These are phyloP conservation scores for Chloroceryle inda DNA, from an alignment of 2,797 vertebrate species.

Conservation along the genomic window DNA sequence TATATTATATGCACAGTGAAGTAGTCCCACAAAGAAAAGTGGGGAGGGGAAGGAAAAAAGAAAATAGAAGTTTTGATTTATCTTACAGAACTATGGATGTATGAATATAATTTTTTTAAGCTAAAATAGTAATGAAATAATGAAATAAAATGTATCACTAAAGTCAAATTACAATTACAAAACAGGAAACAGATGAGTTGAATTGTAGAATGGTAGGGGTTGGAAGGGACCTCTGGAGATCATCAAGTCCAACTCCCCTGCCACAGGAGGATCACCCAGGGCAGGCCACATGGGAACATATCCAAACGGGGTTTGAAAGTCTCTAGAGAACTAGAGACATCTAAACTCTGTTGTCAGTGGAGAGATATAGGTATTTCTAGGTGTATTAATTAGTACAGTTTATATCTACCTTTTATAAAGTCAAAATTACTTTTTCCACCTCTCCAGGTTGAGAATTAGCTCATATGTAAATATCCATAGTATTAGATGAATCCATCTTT, in stretches of 20 bases:
- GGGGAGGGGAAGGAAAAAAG: accelerated
- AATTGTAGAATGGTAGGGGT: too few species aligned
- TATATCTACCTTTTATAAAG: background rate
- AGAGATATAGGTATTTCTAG: background rate
- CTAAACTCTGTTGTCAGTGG: background rate
- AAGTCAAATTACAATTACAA: background rate
- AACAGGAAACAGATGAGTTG: background rate
- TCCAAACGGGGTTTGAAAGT: too few species aligned
- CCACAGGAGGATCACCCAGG: too few species aligned
- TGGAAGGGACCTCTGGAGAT: too few species aligned
- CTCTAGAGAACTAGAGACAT: too few species aligned
- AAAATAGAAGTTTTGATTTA: background rate
- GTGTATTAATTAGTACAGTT: background rate
- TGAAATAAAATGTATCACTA: background rate
- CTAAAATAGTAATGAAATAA: background rate
- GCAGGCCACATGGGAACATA: too few species aligned
- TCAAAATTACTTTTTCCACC: background rate
- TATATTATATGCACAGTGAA: background rate
- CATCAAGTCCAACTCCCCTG: too few species aligned
- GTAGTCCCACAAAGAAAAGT: background rate
- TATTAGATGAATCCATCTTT: background rate
- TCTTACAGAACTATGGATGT: background rate
- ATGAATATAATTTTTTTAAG: background rate
- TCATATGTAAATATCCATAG: background rate
- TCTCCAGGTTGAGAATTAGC: background rate